Percentiles rank a stretch among this genome's conserved stretches.
Conservation (phyloP, 2,797 vertebrate genomes). For the Limosa lapponica region DNA sequence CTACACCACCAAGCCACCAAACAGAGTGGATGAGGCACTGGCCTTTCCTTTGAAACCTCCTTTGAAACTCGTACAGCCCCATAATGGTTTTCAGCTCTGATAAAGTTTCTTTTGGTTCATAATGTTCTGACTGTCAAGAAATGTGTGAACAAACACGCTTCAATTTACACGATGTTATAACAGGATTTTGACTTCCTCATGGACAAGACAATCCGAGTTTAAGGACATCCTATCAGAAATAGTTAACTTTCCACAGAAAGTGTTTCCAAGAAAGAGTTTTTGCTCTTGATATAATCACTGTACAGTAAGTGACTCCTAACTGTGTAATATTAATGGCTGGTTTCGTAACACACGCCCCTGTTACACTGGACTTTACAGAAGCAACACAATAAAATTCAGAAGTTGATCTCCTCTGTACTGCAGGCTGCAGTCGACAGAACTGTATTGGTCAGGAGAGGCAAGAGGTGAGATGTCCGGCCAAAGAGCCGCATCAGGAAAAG, state of each 20-base stretch:
- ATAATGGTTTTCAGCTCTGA: not conserved
- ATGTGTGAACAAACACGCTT: not conserved
- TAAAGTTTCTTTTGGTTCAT: not conserved
- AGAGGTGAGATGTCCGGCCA: conserved; percentile 7
- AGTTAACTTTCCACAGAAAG: not conserved
- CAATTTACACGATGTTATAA: not conserved
- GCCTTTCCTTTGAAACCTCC: not conserved
- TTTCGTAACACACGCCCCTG: conserved; percentile 12
- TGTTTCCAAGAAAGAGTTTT: not conserved
- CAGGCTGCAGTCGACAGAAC: conserved; percentile 9
- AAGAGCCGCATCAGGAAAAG: not conserved
- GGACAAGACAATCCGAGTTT: not conserved
- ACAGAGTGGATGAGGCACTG: not conserved
- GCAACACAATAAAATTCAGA: conserved; percentile 4
- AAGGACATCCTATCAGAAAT: not conserved
- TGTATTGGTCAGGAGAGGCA: conserved; percentile 22
- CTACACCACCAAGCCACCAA: not conserved
- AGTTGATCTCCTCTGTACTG: not conserved
- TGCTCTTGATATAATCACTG: not conserved
- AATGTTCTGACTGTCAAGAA: not conserved
- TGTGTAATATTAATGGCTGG: not conserved
- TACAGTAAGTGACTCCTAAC: not conserved
- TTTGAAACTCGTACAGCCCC: not conserved
- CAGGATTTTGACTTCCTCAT: not conserved
- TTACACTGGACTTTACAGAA: conserved; percentile 30